These are phyloP conservation scores for Willowsia nigromaculata DNA, from an alignment of 2,888 invertebrate species.

Conservation along the genomic window DNA sequence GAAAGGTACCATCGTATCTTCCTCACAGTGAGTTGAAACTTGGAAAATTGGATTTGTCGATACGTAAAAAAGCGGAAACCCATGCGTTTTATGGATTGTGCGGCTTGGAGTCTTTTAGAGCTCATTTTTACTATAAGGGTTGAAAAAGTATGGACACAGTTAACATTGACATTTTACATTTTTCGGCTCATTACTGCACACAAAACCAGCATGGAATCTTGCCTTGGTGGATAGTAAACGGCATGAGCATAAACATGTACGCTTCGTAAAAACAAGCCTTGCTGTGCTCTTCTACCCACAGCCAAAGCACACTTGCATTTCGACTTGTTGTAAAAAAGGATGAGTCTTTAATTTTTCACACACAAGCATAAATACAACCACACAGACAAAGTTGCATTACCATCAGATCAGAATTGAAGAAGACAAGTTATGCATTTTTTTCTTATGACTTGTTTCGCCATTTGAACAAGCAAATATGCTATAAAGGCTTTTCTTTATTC, in stretches of 20 bases:
- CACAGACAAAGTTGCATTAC: neutral
- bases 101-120: neutral
- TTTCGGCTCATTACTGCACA: slow-evolving; percentile 47
- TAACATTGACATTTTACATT: slow-evolving; percentile 33
- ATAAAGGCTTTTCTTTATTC: slow-evolving; percentile 51
- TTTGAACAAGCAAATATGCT: slow-evolving; percentile 29
- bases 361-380: neutral
- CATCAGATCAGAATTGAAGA: neutral
- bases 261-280: neutral
- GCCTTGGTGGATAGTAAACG: neutral
- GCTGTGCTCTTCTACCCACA: neutral
- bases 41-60: slow-evolving; percentile 26
- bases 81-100: too few relatives aligned
- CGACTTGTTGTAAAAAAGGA: slow-evolving; percentile 21
- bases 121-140: neutral
- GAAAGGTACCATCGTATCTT: neutral
- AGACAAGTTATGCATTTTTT: slow-evolving; percentile 9
- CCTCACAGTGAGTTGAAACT: neutral
- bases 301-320: neutral
- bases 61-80: neutral
- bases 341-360: slow-evolving; percentile 56
- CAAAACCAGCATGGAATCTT: neutral
- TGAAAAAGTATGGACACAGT: neutral
- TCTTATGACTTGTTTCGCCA: slow-evolving; percentile 2
- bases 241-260: neutral